phyloP scores from a whole-genome alignment of 2,888 invertebrate species.

The Cerastis rubricosa region DNA sequence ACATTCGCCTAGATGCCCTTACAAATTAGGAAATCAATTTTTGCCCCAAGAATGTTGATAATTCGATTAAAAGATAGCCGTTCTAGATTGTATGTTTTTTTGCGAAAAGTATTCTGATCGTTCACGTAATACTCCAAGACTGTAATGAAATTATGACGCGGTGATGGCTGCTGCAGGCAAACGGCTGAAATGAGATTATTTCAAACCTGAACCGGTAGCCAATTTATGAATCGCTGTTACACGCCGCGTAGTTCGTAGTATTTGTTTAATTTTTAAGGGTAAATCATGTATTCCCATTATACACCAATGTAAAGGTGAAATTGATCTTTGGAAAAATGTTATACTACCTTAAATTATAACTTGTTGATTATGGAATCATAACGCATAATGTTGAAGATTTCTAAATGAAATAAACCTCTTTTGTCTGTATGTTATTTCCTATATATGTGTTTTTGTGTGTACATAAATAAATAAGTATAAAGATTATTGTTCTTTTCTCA shows the following conservation, averaged over 20 bases:
- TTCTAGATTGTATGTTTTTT: conserved; percentile 38
- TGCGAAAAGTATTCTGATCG: conserved; percentile 4
- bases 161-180: conserved; percentile 25
- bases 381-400: too few relatives aligned
- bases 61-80: conserved; percentile 61
- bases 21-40: background rate
- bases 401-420: too few relatives aligned
- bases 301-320: background rate
- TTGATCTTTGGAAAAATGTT: background rate
- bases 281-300: background rate
- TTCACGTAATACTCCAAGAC: conserved; percentile 28
- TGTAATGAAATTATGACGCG: conserved; percentile 49
- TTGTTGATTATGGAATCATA: too few relatives aligned
- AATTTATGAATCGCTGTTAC: conserved; percentile 18
- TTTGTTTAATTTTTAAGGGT: background rate
- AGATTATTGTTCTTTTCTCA: too few relatives aligned
- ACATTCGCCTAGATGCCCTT: background rate
- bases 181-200: conserved; percentile 37
- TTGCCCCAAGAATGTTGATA: conserved; percentile 55
- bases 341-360: too few relatives aligned
- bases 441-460: too few relatives aligned
- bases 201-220: conserved; percentile 15
- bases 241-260: too few relatives aligned
- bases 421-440: too few relatives aligned
- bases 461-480: too few relatives aligned